Percentiles rank a stretch among this genome's conserved stretches.
Conservation (phyloP, 2,797 vertebrate species). For the Muraenolepis orangiensis region DNA sequence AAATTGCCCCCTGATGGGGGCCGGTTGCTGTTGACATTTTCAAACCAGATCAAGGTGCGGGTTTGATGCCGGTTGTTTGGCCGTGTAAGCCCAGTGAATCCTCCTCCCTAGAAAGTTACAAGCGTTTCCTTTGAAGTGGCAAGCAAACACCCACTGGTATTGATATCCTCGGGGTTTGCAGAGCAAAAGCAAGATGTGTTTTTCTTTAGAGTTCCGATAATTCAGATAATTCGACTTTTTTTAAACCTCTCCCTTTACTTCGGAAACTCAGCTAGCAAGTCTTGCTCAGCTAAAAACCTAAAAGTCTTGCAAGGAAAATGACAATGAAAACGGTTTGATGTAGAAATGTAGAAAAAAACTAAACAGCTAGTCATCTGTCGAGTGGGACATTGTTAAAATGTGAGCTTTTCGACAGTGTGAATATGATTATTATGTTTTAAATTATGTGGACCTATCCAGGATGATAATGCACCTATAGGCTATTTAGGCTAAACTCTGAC, state of each 20-base stretch:
- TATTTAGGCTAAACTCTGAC: not conserved
- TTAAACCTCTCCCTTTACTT: not conserved
- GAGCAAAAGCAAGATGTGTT: constrained; percentile 7
- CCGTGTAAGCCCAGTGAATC: not conserved
- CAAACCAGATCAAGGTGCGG: constrained; percentile 11
- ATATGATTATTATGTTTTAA: not conserved
- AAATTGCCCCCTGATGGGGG: not conserved
- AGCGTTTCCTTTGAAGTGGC: constrained; percentile 39
- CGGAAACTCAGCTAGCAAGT: not conserved
- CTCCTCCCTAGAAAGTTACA: constrained; percentile 9
- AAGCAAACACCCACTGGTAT: constrained; percentile 24
- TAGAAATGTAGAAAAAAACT: not conserved
- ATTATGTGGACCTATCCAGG: not conserved
- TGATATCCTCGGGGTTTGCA: constrained; percentile 22
- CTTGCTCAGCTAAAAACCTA: not conserved
- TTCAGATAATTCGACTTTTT: constrained; percentile 33
- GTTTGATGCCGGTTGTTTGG: constrained; percentile 30
- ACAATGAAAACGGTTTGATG: not conserved
- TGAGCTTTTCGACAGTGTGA: constrained; percentile 3
- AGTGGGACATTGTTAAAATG: not conserved
- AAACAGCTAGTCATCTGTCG: not conserved
- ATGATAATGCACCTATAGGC: constrained; percentile 21
- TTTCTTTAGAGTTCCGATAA: constrained; percentile 9
- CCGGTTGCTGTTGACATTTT: constrained; percentile 14
- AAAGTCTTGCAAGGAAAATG: not conserved